Conservation (phyloP, 2,888 invertebrate genomes). For the Drosophila affinis region DNA sequence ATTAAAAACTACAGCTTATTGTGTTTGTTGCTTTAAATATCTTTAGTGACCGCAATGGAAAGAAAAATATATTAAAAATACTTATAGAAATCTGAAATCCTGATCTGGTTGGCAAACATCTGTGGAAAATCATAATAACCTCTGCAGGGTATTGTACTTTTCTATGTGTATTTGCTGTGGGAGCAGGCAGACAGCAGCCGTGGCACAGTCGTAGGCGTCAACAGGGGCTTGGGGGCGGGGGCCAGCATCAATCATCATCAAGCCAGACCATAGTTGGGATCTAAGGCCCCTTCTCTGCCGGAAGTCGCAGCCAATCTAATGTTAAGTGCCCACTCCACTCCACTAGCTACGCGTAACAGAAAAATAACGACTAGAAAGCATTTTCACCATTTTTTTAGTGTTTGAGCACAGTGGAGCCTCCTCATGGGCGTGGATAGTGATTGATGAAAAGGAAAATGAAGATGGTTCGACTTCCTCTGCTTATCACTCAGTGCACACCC, state of each 20-base stretch:
- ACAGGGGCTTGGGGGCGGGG: neutral
- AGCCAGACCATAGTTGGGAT: constrained; percentile 50
- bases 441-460: constrained; percentile 16
- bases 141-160: neutral
- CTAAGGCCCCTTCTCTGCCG: constrained; percentile 58
- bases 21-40: too few species aligned
- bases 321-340: constrained; percentile 74
- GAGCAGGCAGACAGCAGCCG: neutral
- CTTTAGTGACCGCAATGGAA: neutral
- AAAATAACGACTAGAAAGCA: constrained; percentile 64
- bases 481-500: constrained; percentile 13
- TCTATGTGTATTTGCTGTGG: neutral
- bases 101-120: neutral
- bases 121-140: neutral
- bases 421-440: constrained; percentile 23
- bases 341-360: constrained; percentile 28
- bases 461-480: constrained; percentile 28
- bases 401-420: constrained; percentile 30
- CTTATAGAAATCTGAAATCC: constrained; percentile 2
- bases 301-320: constrained; percentile 76
- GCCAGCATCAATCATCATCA: constrained; percentile 74
- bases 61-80: neutral
- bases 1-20: neutral
- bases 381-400: constrained; percentile 62
- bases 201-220: neutral